Evolutionary conservation across 2,797 vertebrate genomes (phyloP), one percentile per base, ranked within the genome.

Genomic region (Mormyrops attenuatus): DNA sequence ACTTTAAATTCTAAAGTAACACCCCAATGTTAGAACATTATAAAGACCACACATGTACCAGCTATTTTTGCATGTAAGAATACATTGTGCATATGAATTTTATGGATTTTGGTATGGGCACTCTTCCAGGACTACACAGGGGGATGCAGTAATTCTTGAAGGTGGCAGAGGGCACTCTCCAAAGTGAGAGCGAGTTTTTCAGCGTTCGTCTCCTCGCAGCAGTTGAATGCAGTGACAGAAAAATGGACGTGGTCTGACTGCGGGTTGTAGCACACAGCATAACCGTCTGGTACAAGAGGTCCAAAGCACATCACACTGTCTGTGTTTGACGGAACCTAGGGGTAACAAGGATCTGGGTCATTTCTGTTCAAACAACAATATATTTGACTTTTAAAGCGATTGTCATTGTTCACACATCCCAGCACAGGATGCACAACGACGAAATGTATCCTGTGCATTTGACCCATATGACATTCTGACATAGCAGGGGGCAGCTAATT

Each of bases 291-390:
- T 73, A 97, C 96, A 3, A 97, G 94, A 0, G 97, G 97, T 30
- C 97, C 97, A 2, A 97, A 97, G 89, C 96, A 96, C 95, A 97
- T 97, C 89, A 97, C 96, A 13, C 96, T 96, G 94, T 97, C 97
- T 0, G 96, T 96, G 90, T 95, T 96, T 0, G 96, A 89, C 0
- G 96, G 95, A 41, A 97, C 96, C 96, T 97, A 17, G 22, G 57
- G 87, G n/a, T 44, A 38, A 3, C 20, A 84, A 44, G 50, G 5
- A 38, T 49, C 4, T 20, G 50, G 34, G 5, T 20, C 13, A 57
- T 47, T 80, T 26, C 17, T 0, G 38, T 15, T 30, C 26, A 9
- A 66, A 66, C 3, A 55, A 5, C 44, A 41, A 20, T 17, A 13
- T 41, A 20, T 20, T 55, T 55, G 53, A 55, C 44, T 47, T 69